Base-by-base conservation (phyloP, 53 echinoderm and acorn worm species). In the Holothuria leucospilota region DNA sequence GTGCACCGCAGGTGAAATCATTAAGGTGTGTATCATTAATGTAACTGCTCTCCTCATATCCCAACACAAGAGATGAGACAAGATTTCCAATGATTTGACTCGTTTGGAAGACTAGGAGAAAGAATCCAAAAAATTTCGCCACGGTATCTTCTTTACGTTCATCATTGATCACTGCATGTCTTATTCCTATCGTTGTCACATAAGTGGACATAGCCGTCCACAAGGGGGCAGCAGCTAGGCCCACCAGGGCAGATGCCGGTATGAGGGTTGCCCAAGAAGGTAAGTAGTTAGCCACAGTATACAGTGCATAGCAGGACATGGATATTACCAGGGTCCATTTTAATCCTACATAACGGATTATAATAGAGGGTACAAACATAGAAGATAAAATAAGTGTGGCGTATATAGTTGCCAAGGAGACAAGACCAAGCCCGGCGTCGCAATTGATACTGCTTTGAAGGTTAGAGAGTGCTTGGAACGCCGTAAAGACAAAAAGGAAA, bases 361-460 rank as follows among this genome's bases (percentile, higher is more conserved):
- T 71, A 21, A 93, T 62, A 6, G 98, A 88, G 13, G 93, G 90
- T 11, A 90, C 59, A 28, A 93, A 87, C 88, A 93, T 86, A 21
- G 86, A 86, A 59, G 73, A 97, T 14, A 97, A 49, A 0, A 97
- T 90, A 16, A 97, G 68, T 0, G 94, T 91, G 4, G 68, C 98
- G 60, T 97, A 97, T 71, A 97, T 93, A 70, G 89, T 93, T 69
- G 89, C 85, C 27, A 97, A 83, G 1, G 95, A 97, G 1, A 93
- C 98, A 41, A 97, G 77, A 2, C 98, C 98, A 5, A 97, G 86
- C 3, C 98, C 98, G 2, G 84, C 92, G 66, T 93, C 95, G 84
- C 98, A 97, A 80, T 97, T 97, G 65, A 97, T 95, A 67, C 95
- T 95, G 61, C 98, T 97, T 53, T 97, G 98, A 9, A 97, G 98